Evolutionary conservation across 2,113 vertebrate species (phyloP).

Genomic region (Triplophysa tibetana): DNA sequence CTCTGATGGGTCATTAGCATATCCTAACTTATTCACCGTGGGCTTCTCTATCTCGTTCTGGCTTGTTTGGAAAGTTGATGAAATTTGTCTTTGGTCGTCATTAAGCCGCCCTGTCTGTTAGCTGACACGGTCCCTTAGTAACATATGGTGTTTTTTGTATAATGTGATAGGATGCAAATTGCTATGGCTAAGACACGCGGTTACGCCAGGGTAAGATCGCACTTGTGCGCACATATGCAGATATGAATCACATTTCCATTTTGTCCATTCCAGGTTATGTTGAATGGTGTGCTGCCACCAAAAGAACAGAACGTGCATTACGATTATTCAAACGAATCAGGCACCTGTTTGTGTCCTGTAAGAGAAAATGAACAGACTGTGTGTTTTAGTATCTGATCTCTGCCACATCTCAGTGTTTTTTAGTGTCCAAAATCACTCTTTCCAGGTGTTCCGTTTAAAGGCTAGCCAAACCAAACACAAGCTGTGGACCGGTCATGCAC

Average conservation of each 20-base stretch:
- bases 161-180: constrained; percentile 79
- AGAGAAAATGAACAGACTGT: constrained; percentile 41
- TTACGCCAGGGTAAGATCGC: constrained; percentile 27
- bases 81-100: constrained; percentile 75
- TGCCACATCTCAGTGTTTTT: constrained; percentile 72
- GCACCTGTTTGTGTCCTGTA: constrained; percentile 38
- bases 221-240: constrained; percentile 32
- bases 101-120: constrained; percentile 77
- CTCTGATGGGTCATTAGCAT: constrained; percentile 60
- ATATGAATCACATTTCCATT: constrained; percentile 14
- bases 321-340: constrained; percentile 42
- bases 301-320: constrained; percentile 36
- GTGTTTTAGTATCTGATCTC: constrained; percentile 53
- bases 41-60: constrained; percentile 49
- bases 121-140: constrained; percentile 73
- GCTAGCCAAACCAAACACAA: constrained; percentile 95
- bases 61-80: constrained; percentile 68
- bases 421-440: constrained; percentile 82
- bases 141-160: constrained; percentile 74
- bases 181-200: constrained; percentile 55
- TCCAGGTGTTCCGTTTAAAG: constrained; percentile 91
- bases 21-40: constrained; percentile 50
- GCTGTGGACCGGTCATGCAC: constrained; percentile 77
- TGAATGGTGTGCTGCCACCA: constrained; percentile 29
- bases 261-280: constrained; percentile 3